A percentile compares a stretch with the other conserved stretches of the same genome.
Evolutionary conservation across 1,140 invertebrate species (phyloP).

Genomic region (Dendroctonus valens): DNA sequence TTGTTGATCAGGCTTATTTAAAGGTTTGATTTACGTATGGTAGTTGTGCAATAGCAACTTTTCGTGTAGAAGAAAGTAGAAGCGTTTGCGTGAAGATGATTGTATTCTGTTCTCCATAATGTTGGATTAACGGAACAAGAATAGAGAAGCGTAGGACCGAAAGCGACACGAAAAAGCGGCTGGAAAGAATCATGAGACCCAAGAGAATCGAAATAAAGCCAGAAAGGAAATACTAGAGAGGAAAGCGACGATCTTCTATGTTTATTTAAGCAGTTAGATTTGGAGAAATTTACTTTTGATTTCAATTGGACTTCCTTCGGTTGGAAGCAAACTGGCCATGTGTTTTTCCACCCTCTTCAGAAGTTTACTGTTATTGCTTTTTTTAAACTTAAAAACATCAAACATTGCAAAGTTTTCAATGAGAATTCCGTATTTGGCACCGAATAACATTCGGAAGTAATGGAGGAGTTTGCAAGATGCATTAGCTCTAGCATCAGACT

Average conservation of each 20-base stretch:
- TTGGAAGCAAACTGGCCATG: not conserved
- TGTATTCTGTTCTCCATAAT: slow-evolving; percentile 30
- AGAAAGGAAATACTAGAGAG: slow-evolving; percentile 8
- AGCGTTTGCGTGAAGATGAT: slow-evolving; percentile 21
- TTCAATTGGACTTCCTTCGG: slow-evolving; percentile 1
- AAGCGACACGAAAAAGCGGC: slow-evolving; percentile 42
- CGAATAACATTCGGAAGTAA: not conserved
- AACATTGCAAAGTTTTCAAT: no score
- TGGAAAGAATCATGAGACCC: slow-evolving; percentile 47
- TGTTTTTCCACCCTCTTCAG: not conserved
- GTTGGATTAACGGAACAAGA: slow-evolving; percentile 45
- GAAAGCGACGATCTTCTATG: slow-evolving; percentile 15
- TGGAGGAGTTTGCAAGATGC: slow-evolving; percentile 15
- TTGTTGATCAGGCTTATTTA: not conserved
- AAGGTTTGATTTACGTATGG: no score
- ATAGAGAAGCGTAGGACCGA: slow-evolving; percentile 40
- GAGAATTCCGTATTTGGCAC: no score
- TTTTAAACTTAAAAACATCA: no score
- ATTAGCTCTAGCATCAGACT: slow-evolving; percentile 12
- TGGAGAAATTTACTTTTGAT: slow-evolving; percentile 20
- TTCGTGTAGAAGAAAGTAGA: not conserved
- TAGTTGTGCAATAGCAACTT: no score
- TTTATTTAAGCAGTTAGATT: slow-evolving; percentile 29
- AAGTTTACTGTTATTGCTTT: no score
- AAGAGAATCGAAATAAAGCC: slow-evolving; percentile 36